Conservation (phyloP, 2,113 vertebrate species). For the Probosciger aterrimus region DNA sequence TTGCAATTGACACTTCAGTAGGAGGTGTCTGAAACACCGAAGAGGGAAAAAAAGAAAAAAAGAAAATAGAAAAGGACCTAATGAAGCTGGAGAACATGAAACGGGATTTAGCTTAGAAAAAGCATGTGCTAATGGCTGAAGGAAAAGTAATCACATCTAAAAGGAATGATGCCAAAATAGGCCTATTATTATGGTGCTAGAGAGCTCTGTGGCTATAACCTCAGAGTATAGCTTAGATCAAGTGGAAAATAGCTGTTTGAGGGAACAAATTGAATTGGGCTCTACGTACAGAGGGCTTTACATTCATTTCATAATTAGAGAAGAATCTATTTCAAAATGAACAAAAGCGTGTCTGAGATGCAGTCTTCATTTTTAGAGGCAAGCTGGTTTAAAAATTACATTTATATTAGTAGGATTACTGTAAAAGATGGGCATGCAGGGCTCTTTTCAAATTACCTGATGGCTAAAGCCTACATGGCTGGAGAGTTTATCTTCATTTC, state of each 20-base stretch:
- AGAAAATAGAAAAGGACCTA: background rate
- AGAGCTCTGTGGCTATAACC: background rate
- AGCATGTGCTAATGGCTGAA: background rate
- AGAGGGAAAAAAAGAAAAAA: background rate
- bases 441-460: background rate
- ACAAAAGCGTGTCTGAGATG: background rate
- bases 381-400: background rate
- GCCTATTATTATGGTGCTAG: background rate
- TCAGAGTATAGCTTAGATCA: background rate
- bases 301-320: slow-evolving; percentile 8
- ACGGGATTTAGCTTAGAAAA: background rate
- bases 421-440: background rate
- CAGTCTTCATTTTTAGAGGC: background rate
- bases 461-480: background rate
- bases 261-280: background rate
- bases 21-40: background rate
- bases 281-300: background rate
- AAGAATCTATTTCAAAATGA: slow-evolving; percentile 13
- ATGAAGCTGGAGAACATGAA: background rate
- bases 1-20: background rate
- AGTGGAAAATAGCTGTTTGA: slow-evolving; percentile 33
- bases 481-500: background rate
- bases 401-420: background rate
- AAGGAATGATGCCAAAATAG: background rate
- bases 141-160: background rate